A percentile compares a stretch with the other conserved stretches of the same genome.
These are phyloP conservation scores for Plecturocebus donacophilus DNA, from an alignment of 2,113 vertebrate genomes.

Conservation along the genomic window DNA sequence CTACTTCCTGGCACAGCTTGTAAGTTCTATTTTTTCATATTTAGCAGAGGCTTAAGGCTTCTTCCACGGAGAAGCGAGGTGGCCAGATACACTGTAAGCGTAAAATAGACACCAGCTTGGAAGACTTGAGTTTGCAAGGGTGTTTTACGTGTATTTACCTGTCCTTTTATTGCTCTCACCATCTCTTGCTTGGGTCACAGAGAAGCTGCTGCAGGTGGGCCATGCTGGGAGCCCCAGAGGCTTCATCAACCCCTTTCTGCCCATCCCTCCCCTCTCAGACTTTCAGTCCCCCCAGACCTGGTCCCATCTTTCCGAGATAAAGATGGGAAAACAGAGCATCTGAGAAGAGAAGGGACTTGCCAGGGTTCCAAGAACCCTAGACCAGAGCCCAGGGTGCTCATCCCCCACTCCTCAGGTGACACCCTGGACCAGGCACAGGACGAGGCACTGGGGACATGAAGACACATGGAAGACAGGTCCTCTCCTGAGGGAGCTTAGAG, in stretches of 20 bases:
- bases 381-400: not conserved
- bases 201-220: rapidly evolving
- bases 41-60: not conserved
- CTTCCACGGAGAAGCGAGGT: not conserved
- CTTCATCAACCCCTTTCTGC: not conserved
- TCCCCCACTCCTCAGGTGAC: not conserved
- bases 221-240: not conserved
- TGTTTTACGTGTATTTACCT: not conserved
- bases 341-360: not conserved
- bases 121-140: not conserved
- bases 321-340: not conserved
- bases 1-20: not conserved
- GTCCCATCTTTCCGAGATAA: not conserved
- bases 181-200: not conserved
- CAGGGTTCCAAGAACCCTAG: not conserved
- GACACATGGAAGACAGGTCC: not conserved
- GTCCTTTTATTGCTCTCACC: not conserved
- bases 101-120: not conserved
- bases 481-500: not conserved
- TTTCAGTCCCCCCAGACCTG: not conserved
- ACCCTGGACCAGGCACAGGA: not conserved
- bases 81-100: not conserved
- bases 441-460: not conserved
- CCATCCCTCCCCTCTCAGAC: not conserved
- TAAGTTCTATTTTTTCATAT: not conserved